Evolutionary conservation across 37 sponge, comb jelly and placozoan genomes (phyloP).

Genomic region (Mnemiopsis leidyi): DNA sequence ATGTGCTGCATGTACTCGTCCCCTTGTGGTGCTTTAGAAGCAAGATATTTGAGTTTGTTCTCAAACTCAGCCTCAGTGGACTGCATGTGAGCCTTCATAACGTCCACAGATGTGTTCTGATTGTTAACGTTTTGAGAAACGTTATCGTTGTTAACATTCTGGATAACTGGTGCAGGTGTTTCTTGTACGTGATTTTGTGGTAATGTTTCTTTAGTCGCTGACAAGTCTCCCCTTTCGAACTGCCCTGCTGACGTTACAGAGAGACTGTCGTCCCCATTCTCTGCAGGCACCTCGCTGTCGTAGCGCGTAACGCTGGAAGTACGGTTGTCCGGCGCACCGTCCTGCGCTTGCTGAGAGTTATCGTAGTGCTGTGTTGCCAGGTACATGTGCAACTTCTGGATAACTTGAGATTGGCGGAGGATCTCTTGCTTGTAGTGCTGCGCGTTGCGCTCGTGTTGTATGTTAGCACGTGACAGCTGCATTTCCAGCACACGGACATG

Average conservation of each 20-base stretch:
- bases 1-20: constrained; percentile 31
- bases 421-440: constrained; percentile 35
- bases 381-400: constrained; percentile 49
- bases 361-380: constrained; percentile 53
- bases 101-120: background rate
- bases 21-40: background rate
- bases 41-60: background rate
- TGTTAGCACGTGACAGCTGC: constrained; percentile 16
- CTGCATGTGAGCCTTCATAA: constrained; percentile 13
- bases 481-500: constrained; percentile 28
- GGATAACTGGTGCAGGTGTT: background rate
- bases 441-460: background rate
- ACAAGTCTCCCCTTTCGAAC: constrained; percentile 31
- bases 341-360: background rate
- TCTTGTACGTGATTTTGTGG: background rate
- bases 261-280: background rate
- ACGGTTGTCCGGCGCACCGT: background rate
- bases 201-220: background rate
- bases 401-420: background rate
- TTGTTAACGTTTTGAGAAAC: background rate
- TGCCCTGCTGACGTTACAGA: constrained; percentile 19
- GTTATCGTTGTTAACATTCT: background rate
- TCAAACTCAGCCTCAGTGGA: constrained; percentile 38
- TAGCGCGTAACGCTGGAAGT: background rate
- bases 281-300: background rate